phyloP scores from a whole-genome alignment of 2,888 invertebrate species.

The Mellilla xanthometata region DNA sequence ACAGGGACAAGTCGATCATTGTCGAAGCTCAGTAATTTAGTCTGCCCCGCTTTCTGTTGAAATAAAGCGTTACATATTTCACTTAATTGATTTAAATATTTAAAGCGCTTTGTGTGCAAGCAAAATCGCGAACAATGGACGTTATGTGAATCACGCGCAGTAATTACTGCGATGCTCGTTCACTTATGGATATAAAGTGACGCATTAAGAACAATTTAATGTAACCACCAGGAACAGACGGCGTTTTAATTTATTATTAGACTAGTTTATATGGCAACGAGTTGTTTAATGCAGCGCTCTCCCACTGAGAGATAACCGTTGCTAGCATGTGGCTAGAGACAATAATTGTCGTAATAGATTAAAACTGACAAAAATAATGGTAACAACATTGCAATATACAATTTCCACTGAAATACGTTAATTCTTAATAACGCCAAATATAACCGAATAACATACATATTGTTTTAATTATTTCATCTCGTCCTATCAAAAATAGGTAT shows the following conservation, averaged over 20 bases:
- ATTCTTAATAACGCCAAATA: too few relatives aligned
- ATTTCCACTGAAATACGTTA: too few relatives aligned
- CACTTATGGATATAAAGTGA: slow-evolving; percentile 52
- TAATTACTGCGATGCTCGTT: slow-evolving; percentile 43
- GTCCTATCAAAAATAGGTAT: too few relatives aligned
- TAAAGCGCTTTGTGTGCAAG: slow-evolving; percentile 35
- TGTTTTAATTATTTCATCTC: too few relatives aligned
- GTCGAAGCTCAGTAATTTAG: slow-evolving; percentile 15
- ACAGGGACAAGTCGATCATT: slow-evolving; percentile 16
- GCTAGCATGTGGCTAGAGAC: slow-evolving; percentile 31
- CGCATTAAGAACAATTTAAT: slow-evolving; percentile 45
- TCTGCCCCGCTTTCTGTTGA: slow-evolving; percentile 23
- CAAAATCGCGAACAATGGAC: slow-evolving; percentile 53
- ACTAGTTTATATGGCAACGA: slow-evolving; percentile 39
- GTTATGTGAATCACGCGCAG: slow-evolving; percentile 56
- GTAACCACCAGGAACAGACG: slow-evolving; percentile 22
- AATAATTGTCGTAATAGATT: slow-evolving; percentile 13
- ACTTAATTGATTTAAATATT: slow-evolving; percentile 31
- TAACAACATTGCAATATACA: not conserved
- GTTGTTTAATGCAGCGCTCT: slow-evolving; percentile 49
- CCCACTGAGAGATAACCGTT: slow-evolving; percentile 61
- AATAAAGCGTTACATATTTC: slow-evolving; percentile 28
- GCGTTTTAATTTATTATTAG: slow-evolving; percentile 33
- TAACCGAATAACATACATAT: too few relatives aligned
- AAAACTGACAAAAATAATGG: slow-evolving; percentile 5